These are phyloP conservation scores for Mycogona germanica DNA, from an alignment of 2,888 invertebrate species.

Conservation along the genomic window DNA sequence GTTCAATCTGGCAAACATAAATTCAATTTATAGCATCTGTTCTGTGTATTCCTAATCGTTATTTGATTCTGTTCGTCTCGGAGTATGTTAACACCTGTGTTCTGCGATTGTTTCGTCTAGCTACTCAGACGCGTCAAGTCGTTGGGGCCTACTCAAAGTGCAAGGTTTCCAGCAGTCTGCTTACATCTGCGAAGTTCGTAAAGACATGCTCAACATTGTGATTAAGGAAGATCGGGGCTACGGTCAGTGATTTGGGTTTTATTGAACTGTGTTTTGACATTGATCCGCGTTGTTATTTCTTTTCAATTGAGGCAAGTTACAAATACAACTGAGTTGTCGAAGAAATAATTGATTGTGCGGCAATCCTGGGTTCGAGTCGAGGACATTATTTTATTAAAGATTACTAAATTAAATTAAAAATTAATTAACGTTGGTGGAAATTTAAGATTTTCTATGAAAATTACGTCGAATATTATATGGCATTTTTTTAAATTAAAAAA, in stretches of 20 bases:
- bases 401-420: too few species aligned
- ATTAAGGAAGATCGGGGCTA: constrained; percentile 31
- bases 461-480: too few species aligned
- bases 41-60: background rate
- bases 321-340: background rate
- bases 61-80: too few species aligned
- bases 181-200: constrained; percentile 79
- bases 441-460: too few species aligned
- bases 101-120: constrained; percentile 28
- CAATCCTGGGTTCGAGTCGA: too few species aligned
- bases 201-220: constrained; percentile 53
- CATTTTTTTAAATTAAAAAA: too few species aligned
- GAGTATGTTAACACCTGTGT: too few species aligned
- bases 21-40: too few species aligned
- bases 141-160: constrained; percentile 75
- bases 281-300: background rate
- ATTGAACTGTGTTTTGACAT: background rate
- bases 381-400: too few species aligned
- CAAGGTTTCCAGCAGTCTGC: constrained; percentile 60
- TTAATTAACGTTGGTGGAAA: too few species aligned
- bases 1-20: too few species aligned
- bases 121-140: constrained; percentile 43
- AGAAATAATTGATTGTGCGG: too few species aligned
- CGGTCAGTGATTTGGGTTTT: constrained; percentile 7
- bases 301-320: background rate